Conservation (phyloP, 2,113 vertebrate species). For the Rhinichthys klamathensis region DNA sequence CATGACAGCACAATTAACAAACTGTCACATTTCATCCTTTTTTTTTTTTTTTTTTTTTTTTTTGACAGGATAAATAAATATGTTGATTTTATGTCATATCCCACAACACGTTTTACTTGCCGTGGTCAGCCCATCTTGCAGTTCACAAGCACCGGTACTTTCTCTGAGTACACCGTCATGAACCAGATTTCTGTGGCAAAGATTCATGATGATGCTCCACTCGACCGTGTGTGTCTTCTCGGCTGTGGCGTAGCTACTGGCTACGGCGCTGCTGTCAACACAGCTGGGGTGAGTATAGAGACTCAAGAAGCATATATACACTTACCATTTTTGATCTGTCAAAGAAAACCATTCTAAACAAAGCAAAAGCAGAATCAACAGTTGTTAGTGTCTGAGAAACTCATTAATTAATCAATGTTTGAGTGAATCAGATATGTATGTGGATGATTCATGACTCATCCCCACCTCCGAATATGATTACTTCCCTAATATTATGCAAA, state of each 20-base stretch:
- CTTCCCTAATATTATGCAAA: too few species aligned
- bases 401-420: too few species aligned
- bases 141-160: constrained; percentile 81
- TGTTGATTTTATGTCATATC: constrained; percentile 66
- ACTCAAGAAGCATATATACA: not conserved
- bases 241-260: constrained; percentile 82
- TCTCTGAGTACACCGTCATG: constrained; percentile 84
- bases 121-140: constrained; percentile 79
- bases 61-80: constrained; percentile 58
- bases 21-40: not conserved
- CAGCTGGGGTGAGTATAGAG: constrained; percentile 72
- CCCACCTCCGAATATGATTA: too few species aligned
- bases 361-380: too few species aligned
- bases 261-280: constrained; percentile 84
- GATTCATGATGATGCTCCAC: constrained; percentile 77
- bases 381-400: too few species aligned
- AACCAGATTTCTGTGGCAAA: constrained; percentile 74
- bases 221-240: constrained; percentile 82
- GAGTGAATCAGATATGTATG: too few species aligned
- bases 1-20: too few species aligned
- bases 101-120: constrained; percentile 78
- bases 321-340: not conserved
- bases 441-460: too few species aligned
- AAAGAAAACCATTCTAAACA: too few species aligned
- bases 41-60: not conserved